phyloP scores from a whole-genome alignment of 2,797 vertebrate species.

The Epinephelus awoara region DNA sequence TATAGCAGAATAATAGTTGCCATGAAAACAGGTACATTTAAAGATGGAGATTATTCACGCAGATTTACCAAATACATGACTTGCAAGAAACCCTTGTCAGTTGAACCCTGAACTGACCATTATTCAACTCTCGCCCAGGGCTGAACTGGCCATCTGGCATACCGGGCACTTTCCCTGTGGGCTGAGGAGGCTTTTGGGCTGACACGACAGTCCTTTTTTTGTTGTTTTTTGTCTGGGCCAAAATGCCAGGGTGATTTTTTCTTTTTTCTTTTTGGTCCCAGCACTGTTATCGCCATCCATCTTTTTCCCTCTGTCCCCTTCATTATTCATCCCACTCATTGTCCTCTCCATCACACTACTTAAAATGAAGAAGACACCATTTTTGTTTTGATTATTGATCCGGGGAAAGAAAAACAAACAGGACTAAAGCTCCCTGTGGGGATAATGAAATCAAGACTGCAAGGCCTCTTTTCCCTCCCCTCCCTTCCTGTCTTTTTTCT shows the following conservation, averaged over 20 bases:
- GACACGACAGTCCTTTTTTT: too few relatives aligned
- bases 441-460: constrained; percentile 62
- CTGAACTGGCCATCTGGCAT: too few relatives aligned
- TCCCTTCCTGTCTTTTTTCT: constrained; percentile 35
- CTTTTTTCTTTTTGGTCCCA: too few relatives aligned
- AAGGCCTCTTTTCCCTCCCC: constrained; percentile 15
- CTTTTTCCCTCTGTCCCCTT: not conserved
- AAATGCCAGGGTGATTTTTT: too few relatives aligned
- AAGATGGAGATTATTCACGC: not conserved
- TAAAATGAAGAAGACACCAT: constrained; percentile 31
- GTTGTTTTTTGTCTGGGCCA: too few relatives aligned
- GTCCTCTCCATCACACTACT: constrained; percentile 24
- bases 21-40: not conserved
- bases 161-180: too few relatives aligned
- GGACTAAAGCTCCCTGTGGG: constrained; percentile 50
- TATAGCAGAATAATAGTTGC: not conserved
- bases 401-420: constrained; percentile 46
- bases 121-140: not conserved
- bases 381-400: constrained; percentile 64
- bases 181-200: too few relatives aligned
- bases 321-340: constrained; percentile 11
- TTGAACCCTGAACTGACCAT: not conserved
- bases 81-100: not conserved
- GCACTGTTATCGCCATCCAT: too few relatives aligned
- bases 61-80: not conserved